Base-by-base conservation (phyloP, 2,113 vertebrate genomes). In the Epinephelus lanceolatus region DNA sequence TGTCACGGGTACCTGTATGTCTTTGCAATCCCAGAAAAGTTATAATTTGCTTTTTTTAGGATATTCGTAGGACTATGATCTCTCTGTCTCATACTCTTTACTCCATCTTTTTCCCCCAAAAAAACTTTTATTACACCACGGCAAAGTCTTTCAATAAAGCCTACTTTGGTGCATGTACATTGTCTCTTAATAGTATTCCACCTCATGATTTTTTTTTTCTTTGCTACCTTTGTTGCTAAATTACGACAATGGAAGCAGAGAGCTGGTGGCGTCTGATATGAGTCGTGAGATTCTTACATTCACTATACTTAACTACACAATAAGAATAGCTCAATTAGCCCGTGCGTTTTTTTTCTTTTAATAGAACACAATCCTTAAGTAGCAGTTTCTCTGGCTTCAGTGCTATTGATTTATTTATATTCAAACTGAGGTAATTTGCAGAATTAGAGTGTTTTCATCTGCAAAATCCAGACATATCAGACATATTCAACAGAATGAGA, bases 21-120 rank as follows among this genome's bases (percentile, higher is more conserved):
- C 66, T 81, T 60, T 55, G 66, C 72, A 79, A 86, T 85, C 80
- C 1, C 3, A 86, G 12, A 88, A 87, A 85, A 84, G 6, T 12
- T 81, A 59, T 82, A 73, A 89, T 91, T 89, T 78, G 9, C 71
- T 86, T 53, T 56, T 56, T 70, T 27, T 9, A 59, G 56, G 19
- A 83, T 83, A 63, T 87, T 89, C 81, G 77, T 12, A 60, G 14
- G 51, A 74, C 25, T 72, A 42, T 68, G 47, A 85, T 88, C 55
- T 81, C 71, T 80, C 42, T 45, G 42, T 45, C 52, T 73, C 30
- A 84, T 40, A 49, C 56, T 63, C 40, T 18, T 33, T 27, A 71
- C 53, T 65, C 42, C 5, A 27, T 1, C 51, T 72, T 68, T 72
- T 8, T 10, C 27, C 25, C 15, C n/a, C 2, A 0, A 21, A 4